Conservation (phyloP, 2,888 invertebrate genomes). For the Heterodera filipjevi region DNA sequence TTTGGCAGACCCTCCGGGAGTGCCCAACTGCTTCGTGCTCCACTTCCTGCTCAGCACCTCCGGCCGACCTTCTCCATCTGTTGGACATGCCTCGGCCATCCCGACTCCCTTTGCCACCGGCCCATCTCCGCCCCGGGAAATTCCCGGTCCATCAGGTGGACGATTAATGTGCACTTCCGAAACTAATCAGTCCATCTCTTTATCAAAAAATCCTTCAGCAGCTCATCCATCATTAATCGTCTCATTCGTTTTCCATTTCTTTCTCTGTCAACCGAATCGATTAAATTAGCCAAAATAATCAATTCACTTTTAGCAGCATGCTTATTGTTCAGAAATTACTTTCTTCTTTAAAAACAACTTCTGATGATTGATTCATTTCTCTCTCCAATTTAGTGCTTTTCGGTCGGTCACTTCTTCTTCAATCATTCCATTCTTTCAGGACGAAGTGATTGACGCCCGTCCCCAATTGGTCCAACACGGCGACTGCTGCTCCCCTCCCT, state of each 20-base stretch:
- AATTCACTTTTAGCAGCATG: too few species aligned
- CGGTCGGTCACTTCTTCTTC: not conserved
- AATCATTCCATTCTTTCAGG: not conserved
- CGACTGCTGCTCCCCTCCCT: not conserved
- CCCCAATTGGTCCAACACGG: not conserved
- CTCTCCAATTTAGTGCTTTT: not conserved
- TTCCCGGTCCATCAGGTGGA: conserved; percentile 27
- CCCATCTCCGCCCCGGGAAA: conserved; percentile 29
- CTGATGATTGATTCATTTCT: too few species aligned
- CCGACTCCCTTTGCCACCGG: conserved; percentile 1
- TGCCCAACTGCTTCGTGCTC: not conserved
- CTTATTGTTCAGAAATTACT: too few species aligned
- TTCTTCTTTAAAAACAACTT: too few species aligned
- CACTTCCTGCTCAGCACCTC: not conserved
- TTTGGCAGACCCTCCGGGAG: not conserved
- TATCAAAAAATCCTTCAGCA: not conserved
- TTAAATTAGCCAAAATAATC: too few species aligned
- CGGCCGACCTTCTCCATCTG: not conserved
- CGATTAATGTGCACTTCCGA: not conserved
- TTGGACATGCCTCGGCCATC: conserved; percentile 11
- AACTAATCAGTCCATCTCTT: not conserved
- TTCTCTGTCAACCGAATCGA: not conserved
- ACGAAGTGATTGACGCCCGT: not conserved
- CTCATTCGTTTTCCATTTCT: not conserved
- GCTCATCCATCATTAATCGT: too few species aligned